Base-by-base conservation (phyloP, 1,140 invertebrate species). In the Phortica variegata region DNA sequence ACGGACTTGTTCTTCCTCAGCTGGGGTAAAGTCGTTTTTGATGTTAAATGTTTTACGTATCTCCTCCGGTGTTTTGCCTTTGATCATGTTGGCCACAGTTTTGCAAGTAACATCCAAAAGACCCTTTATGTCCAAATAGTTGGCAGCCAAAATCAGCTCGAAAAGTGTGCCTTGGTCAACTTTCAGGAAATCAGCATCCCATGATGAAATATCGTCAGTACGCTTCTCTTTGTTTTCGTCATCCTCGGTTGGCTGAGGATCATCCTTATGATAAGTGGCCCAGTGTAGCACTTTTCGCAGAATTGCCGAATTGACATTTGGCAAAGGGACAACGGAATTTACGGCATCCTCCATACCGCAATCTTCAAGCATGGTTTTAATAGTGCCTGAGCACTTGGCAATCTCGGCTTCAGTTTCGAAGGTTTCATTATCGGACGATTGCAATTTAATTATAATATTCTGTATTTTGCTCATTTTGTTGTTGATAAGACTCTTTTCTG, bases 11-110 rank as follows among this genome's bases (percentile, higher is more conserved):
- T 95, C 92, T 70, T 95, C 93, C 77, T 97, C 94, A 71, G 96
- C 92, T 17, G 90, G 87, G 8, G 94, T 90, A 61, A 98, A 98
- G 76, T 99, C 97, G 79, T 98, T 98, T 75, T 97, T 96, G 55
- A 99, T 98, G 72, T 98, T 98, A 72, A 99, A 99, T 0, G 95
- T 98, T 76, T 98, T 98, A 2, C 97, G 85, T 47, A 99, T 98
- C 77, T 99, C 97, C 73, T 98, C 95, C 0, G 96, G 95, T 4
- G 91, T 91, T 73, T 97, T 97, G 1, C 93, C 94, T 77, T 97
- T 97, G 48, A 97, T 97, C 95, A 97, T 97, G 77, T 99, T 99
- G 4, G 97, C 97, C 16, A 99, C 97, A 0, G 95, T 98, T 79
- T 99, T 99, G 79, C 96, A 99, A 0, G 95, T 97, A 0, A 98